Evolutionary conservation across 2,797 vertebrate species (phyloP).

Genomic region (Adelosebastes latens): DNA sequence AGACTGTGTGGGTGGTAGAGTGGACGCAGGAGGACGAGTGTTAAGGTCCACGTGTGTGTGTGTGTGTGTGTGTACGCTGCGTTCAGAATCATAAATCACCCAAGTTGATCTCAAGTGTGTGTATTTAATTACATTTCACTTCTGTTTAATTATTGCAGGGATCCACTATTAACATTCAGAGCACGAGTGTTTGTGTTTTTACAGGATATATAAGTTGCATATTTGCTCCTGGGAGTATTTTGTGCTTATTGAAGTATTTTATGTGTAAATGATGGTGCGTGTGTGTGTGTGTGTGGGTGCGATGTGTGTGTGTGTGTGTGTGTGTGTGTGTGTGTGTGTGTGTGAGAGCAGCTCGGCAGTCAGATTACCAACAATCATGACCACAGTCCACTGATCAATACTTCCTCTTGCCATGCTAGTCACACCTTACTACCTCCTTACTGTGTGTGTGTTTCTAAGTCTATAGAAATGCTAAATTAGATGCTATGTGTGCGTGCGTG

Average conservation of each 20-base stretch:
- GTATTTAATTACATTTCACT: slow-evolving; percentile 27
- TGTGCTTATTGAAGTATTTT: neutral
- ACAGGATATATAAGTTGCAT: neutral
- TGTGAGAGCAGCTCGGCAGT: neutral
- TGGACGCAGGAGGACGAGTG: slow-evolving; percentile 29
- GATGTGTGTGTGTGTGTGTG: neutral
- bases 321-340: neutral
- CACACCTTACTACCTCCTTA: slow-evolving; percentile 27
- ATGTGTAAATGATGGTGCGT: neutral
- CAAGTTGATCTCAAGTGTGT: slow-evolving; percentile 19
- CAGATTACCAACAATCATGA: slow-evolving; percentile 51
- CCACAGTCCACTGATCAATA: slow-evolving; percentile 51
- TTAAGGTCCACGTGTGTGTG: neutral
- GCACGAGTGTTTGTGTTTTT: slow-evolving; percentile 1
- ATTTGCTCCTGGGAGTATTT: neutral
- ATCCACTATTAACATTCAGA: slow-evolving; percentile 12
- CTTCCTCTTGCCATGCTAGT: slow-evolving; percentile 27
- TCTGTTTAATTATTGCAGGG: slow-evolving; percentile 31
- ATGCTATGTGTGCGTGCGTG: slow-evolving; percentile 1
- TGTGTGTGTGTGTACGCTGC: neutral
- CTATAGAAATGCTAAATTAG: slow-evolving; percentile 47
- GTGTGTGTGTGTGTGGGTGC: neutral
- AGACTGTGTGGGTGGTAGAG: slow-evolving; percentile 37
- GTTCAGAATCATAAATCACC: slow-evolving; percentile 33
- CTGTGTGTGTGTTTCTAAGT: slow-evolving; percentile 24